Percentiles rank a stretch among this genome's conserved stretches.
Conservation (phyloP, 2,888 invertebrate species). For the Stomorhina lunata region DNA sequence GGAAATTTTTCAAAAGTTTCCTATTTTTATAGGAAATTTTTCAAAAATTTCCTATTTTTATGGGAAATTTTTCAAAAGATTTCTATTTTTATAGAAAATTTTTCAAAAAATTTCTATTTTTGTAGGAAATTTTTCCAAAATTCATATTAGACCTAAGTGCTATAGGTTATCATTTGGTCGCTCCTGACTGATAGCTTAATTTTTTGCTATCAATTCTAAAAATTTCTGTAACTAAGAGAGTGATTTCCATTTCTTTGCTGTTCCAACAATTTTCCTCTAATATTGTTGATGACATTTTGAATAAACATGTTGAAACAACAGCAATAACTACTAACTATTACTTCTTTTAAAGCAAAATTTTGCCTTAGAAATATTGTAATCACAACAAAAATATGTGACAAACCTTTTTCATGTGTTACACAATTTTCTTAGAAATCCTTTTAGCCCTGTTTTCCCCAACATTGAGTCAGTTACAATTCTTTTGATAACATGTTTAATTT, state of each 20-base stretch:
- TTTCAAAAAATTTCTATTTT: too few relatives aligned
- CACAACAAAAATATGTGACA: slow-evolving; percentile 31
- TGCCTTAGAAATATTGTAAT: slow-evolving; percentile 6
- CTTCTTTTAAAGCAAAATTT: background rate
- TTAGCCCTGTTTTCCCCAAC: background rate
- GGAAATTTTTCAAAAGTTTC: too few relatives aligned
- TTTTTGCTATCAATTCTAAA: background rate
- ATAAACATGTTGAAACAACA: background rate
- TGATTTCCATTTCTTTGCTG: background rate
- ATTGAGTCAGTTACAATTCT: background rate
- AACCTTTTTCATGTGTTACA: slow-evolving; percentile 46
- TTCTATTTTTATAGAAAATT: too few relatives aligned
- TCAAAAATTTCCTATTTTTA: too few relatives aligned
- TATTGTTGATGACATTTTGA: slow-evolving; percentile 35
- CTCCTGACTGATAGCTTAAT: too few relatives aligned
- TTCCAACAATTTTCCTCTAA: background rate
- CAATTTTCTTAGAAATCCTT: background rate
- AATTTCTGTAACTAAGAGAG: background rate
- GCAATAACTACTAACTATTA: background rate
- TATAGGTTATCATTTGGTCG: too few relatives aligned
- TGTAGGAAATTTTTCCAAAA: too few relatives aligned
- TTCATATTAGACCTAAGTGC: too few relatives aligned
- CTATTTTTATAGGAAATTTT: too few relatives aligned
- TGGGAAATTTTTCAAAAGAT: too few relatives aligned
- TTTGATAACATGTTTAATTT: background rate